Evolutionary conservation across 2,888 invertebrate species (phyloP).

Genomic region (Sinopyrophorus schimmeli): DNA sequence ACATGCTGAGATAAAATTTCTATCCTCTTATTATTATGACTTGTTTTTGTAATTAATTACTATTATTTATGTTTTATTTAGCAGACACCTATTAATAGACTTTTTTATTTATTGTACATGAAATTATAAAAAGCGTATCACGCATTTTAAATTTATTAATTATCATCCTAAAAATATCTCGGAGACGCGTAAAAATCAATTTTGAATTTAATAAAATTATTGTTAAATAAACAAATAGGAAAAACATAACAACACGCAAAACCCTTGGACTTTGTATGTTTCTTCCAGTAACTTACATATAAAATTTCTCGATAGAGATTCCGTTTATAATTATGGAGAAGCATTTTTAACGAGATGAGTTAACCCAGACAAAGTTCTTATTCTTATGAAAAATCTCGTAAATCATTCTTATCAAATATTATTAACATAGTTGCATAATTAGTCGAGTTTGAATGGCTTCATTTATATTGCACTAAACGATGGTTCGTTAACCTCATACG

Average conservation of each 20-base stretch:
- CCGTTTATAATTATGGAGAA: slow-evolving; percentile 6
- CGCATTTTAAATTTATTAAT: too few species aligned
- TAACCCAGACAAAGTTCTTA: slow-evolving; percentile 3
- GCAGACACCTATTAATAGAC: too few species aligned
- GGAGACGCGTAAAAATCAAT: too few species aligned
- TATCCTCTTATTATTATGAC: too few species aligned
- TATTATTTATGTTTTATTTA: too few species aligned
- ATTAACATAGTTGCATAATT: slow-evolving; percentile 11
- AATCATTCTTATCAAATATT: slow-evolving; percentile 5
- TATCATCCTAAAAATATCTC: too few species aligned
- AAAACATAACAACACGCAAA: slow-evolving; percentile 12
- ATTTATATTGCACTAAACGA: slow-evolving; percentile 7
- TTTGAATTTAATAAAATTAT: too few species aligned
- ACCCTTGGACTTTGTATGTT: slow-evolving; percentile 10
- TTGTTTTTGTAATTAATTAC: too few species aligned
- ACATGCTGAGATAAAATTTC: too few species aligned
- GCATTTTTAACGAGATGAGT: too few species aligned
- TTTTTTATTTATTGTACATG: too few species aligned
- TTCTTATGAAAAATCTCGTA: slow-evolving; percentile 1
- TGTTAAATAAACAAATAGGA: slow-evolving; percentile 8
- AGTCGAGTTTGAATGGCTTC: slow-evolving; percentile 1
- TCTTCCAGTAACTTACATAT: slow-evolving; percentile 7
- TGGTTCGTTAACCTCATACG: slow-evolving; percentile 22
- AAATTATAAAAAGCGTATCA: too few species aligned
- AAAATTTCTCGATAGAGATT: slow-evolving; percentile 7